Evolutionary conservation across 2,113 vertebrate species (phyloP).

Genomic region (Leptosomus discolor): DNA sequence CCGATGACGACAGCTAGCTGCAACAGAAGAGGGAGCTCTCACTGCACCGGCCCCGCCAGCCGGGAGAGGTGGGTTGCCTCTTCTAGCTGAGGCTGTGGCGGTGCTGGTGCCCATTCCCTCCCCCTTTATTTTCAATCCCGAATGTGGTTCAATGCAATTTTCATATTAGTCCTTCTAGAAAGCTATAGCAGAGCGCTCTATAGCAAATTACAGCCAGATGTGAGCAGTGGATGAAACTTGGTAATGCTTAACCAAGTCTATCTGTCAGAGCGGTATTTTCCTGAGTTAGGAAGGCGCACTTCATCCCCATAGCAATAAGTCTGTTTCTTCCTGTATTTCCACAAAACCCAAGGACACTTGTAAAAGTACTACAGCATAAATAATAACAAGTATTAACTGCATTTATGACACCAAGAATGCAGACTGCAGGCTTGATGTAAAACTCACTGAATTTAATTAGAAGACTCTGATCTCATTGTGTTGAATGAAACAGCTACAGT

Average conservation of each 20-base stretch:
- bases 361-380: background rate
- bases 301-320: background rate
- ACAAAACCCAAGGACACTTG: background rate
- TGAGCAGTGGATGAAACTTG: background rate
- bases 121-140: background rate
- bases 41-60: background rate
- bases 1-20: background rate
- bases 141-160: background rate
- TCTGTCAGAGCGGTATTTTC: background rate
- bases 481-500: background rate
- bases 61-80: fast-evolving
- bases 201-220: background rate
- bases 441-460: conserved; percentile 16
- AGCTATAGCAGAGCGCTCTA: background rate
- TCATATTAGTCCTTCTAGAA: background rate
- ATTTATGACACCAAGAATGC: background rate
- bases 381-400: conserved; percentile 5
- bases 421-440: background rate
- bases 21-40: conserved; percentile 49
- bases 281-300: background rate
- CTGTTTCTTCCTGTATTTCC: conserved; percentile 1
- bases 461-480: background rate
- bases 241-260: background rate
- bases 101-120: background rate
- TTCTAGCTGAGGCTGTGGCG: background rate